These are phyloP conservation scores for Phlogophora meticulosa DNA, from an alignment of 2,888 invertebrate species.

Conservation along the genomic window DNA sequence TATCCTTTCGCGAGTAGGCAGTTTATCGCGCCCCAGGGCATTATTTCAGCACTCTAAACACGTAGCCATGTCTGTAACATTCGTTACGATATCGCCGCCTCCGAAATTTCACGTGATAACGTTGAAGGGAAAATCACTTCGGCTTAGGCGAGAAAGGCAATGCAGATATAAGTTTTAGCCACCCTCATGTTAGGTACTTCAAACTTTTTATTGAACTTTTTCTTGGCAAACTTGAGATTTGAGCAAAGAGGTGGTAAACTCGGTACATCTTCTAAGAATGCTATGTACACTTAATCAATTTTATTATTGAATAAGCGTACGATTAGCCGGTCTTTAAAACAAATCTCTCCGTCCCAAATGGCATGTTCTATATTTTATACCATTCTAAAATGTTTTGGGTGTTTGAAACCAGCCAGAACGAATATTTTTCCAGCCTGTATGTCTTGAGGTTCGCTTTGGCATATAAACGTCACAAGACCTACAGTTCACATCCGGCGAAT, in stretches of 20 bases:
- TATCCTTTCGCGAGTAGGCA: slow-evolving; percentile 50
- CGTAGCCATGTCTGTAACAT: slow-evolving; percentile 62
- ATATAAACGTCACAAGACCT: too few species aligned
- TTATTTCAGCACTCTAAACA: slow-evolving; percentile 64
- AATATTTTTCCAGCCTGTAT: too few species aligned
- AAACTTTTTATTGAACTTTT: slow-evolving; percentile 15
- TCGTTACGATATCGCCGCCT: slow-evolving; percentile 60
- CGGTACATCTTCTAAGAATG: neutral
- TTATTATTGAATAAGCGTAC: neutral
- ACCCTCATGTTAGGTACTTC: neutral
- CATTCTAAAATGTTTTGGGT: too few species aligned
- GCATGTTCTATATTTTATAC: too few species aligned
- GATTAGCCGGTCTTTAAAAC: too few species aligned
- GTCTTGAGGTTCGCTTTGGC: too few species aligned
- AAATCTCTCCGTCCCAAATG: too few species aligned
- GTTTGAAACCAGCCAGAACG: too few species aligned
- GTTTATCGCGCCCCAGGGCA: slow-evolving; percentile 63
- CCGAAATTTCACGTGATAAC: slow-evolving; percentile 51
- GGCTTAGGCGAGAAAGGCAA: slow-evolving; percentile 21
- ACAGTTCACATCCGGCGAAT: neutral
- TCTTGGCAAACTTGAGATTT: slow-evolving; percentile 5
- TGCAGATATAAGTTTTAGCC: slow-evolving; percentile 29
- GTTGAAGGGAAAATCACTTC: slow-evolving; percentile 43
- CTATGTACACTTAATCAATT: too few species aligned
- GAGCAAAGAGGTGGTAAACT: neutral